Evolutionary conservation across 2,797 vertebrate genomes (phyloP), one percentile per base, ranked within the genome.

Genomic region (Oceanodroma leucorhoa): DNA sequence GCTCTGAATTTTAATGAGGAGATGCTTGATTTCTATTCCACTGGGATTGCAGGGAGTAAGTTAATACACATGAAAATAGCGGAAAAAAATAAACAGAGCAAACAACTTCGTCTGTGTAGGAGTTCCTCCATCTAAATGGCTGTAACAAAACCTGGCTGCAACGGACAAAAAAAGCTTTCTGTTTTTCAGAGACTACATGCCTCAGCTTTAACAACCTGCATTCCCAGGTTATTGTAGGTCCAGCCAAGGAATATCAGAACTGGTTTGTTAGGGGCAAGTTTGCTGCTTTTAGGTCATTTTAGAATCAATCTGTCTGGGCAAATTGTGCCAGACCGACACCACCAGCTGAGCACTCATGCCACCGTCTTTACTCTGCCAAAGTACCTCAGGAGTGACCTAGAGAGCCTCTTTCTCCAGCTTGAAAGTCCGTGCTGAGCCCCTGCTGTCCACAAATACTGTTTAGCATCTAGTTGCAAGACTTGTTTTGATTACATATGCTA

Each of bases 1-100:
- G 50, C 36, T 87, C 27, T 94, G 84, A 91, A 92, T 92, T 87
- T 95, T 88, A 93, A 88, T 87, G 61, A 93, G 60, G 60, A 90
- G 41, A 71, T 76, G 58, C 34, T 83, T 90, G 80, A 55, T 81
- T 96, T 85, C 50, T 87, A 7, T 89, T 87, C 88, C 80, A 77
- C 36, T 67, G 81, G 64, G 51, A 90, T 81, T 90, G 34, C 30
- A 55, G 64, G 30, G 58, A 91, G 40, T 87, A 82, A 91, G 58
- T 87, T 94, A 93, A 94, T 66, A 84, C 2, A 7, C 43, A 41
- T 55, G 24, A 91, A 93, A 94, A 76, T 5, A 6, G 29, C 16
- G 20, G 2, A 4, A 40, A 36, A 7, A 24, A 58, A 65, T 54
- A 78, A 67, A 70, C 7, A 83, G 50, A 82, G 27, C 45, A 76